Percentiles rank a stretch among this genome's conserved stretches.
Evolutionary conservation across 2,113 vertebrate genomes (phyloP).

Genomic region (Heterotilapia buettikoferi): DNA sequence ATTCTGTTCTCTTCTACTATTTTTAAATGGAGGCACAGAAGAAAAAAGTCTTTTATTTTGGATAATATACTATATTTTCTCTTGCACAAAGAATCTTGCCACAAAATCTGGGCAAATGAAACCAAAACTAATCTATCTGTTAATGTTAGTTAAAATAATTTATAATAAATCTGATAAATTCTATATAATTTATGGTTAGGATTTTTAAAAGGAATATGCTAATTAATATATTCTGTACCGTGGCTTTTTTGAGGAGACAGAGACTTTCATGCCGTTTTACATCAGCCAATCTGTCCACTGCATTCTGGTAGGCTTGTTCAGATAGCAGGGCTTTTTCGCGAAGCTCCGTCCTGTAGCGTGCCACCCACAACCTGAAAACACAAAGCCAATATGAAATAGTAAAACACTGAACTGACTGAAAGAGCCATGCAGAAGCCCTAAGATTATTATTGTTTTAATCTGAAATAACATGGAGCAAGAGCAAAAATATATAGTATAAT

Average conservation of each 20-base stretch:
- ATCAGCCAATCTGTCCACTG: conserved; percentile 79
- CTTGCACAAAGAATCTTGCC: background rate
- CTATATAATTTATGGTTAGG: background rate
- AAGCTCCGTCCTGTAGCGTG: conserved; percentile 74
- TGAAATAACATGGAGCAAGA: background rate
- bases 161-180: background rate
- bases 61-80: rapidly evolving
- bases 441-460: background rate
- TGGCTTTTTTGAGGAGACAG: conserved; percentile 73
- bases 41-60: rapidly evolving
- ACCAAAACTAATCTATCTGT: background rate
- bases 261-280: conserved; percentile 78
- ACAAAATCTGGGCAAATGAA: background rate
- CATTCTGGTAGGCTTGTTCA: conserved; percentile 75
- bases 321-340: conserved; percentile 48
- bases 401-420: background rate
- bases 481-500: background rate
- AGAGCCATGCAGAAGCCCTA: background rate
- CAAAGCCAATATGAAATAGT: background rate
- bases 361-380: conserved; percentile 78
- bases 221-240: conserved; percentile 19
- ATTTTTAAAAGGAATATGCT: background rate
- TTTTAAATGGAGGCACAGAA: background rate
- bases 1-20: background rate
- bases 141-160: background rate